Evolutionary conservation across 2,797 vertebrate genomes (phyloP).

Genomic region (Sebastiscus albofasciatus): DNA sequence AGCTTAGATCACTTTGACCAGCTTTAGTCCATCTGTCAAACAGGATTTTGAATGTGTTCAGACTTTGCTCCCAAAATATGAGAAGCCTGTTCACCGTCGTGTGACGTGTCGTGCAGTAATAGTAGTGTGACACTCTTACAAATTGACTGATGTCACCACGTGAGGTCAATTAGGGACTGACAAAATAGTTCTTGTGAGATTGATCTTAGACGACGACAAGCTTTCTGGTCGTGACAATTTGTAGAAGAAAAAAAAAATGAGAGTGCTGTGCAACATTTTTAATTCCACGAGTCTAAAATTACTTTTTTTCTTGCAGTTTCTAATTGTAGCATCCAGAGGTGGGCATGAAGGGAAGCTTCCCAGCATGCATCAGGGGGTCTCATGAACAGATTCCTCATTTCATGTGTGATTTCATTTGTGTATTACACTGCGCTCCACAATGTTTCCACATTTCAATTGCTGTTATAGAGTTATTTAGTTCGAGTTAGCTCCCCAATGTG

Average conservation of each 20-base stretch:
- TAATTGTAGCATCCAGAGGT: background rate
- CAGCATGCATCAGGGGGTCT: constrained; percentile 7
- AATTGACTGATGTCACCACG: constrained; percentile 13
- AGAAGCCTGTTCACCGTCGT: background rate
- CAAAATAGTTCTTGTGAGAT: constrained; percentile 25
- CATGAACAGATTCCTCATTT: background rate
- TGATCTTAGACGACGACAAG: background rate
- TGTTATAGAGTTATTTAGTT: background rate
- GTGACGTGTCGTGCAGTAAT: background rate
- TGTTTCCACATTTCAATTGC: background rate
- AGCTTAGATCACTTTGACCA: constrained; percentile 41
- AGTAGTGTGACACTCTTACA: constrained; percentile 7
- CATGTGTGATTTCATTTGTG: background rate
- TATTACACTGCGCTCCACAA: background rate
- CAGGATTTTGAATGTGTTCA: constrained; percentile 13
- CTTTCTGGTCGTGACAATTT: background rate
- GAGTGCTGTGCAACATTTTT: background rate
- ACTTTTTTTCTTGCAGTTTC: background rate
- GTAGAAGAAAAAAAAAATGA: background rate
- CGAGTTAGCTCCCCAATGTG: background rate
- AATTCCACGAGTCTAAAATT: background rate
- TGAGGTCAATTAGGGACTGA: constrained; percentile 21
- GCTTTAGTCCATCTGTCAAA: constrained; percentile 54
- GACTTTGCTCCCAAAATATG: background rate
- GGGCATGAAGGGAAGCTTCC: background rate